These are phyloP conservation scores for Antechinus stuartii DNA, from an alignment of 2,113 vertebrate genomes.

Conservation along the genomic window DNA sequence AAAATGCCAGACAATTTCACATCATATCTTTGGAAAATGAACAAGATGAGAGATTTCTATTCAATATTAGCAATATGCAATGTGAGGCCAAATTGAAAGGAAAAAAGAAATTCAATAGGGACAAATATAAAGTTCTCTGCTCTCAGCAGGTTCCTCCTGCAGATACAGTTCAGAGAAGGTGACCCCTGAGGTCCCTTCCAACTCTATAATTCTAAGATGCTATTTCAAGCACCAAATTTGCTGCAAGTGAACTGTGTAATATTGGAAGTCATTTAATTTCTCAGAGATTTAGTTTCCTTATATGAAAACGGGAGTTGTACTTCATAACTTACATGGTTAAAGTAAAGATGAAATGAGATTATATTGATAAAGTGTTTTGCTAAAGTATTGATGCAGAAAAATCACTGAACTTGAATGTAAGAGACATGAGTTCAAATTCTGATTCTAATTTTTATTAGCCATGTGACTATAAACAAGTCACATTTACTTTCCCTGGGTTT, in stretches of 20 bases:
- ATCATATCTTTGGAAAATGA: not conserved
- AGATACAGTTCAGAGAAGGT: not conserved
- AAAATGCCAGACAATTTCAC: not conserved
- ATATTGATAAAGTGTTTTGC: not conserved
- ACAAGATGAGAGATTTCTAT: not conserved
- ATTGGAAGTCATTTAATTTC: not conserved
- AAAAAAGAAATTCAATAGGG: not conserved
- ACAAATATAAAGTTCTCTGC: not conserved
- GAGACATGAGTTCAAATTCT: not conserved
- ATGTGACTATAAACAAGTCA: not conserved
- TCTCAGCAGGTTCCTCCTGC: not conserved
- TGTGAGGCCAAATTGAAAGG: not conserved
- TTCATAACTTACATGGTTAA: not conserved
- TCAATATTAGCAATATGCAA: not conserved
- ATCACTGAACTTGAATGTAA: not conserved
- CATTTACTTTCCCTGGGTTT: not conserved
- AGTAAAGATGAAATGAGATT: not conserved
- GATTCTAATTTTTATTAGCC: not conserved
- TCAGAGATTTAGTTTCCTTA: not conserved
- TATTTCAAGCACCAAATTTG: not conserved
- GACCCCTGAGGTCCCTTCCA: not conserved
- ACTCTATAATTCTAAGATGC: not conserved
- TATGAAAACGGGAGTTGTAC: not conserved
- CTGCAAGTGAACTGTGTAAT: not conserved
- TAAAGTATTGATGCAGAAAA: not conserved